Evolutionary conservation across 2,797 vertebrate species (phyloP), one percentile per base, ranked within the genome.

Genomic region (Tangara arthus): DNA sequence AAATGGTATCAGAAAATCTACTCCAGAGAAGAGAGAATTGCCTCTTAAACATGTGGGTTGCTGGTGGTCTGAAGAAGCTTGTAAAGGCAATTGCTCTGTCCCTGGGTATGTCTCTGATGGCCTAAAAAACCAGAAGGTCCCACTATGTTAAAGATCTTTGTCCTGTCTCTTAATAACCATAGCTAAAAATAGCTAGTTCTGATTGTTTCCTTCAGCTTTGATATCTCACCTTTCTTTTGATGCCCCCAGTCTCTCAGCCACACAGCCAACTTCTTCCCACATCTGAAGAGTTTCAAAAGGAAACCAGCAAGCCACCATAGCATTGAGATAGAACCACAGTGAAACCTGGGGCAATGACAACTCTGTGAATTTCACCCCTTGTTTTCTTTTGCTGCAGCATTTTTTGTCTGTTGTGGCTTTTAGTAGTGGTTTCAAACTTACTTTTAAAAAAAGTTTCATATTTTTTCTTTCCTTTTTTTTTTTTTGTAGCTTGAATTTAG

Each of bases 241-340:
- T 11, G 15, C 56, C 68, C 59, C 57, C 53, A 15, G 46, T 69
- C 64, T 77, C 66, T 57, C 61, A 95, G 60, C 84, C 59, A 34
- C 47, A 53, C 60, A 82, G 81, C 79, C 78, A 81, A 35, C 63
- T 71, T 83, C 78, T 85, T 89, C 65, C 84, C 94, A 94, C 93
- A 86, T 96, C 87, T 92, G 77, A 96, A 49, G 57, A 72, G 60
- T 94, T 96, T 95, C 91, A 82, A 37, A 92, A 84, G 81, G 90
- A 96, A 96, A 59, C 73, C 32, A 85, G 73, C 35, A 87, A 93
- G 70, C 60, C 46, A 5, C 66, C 8, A 3, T 35, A 86, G 52
- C 19, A 28, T 41, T 77, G 79, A 90, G 50, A 64, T 73, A 60
- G 77, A 96, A 87, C 84, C 90, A 27, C 72, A 91, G 1, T 8